Evolutionary conservation across 2,797 vertebrate species (phyloP).

Genomic region (Tokudaia muenninki): DNA sequence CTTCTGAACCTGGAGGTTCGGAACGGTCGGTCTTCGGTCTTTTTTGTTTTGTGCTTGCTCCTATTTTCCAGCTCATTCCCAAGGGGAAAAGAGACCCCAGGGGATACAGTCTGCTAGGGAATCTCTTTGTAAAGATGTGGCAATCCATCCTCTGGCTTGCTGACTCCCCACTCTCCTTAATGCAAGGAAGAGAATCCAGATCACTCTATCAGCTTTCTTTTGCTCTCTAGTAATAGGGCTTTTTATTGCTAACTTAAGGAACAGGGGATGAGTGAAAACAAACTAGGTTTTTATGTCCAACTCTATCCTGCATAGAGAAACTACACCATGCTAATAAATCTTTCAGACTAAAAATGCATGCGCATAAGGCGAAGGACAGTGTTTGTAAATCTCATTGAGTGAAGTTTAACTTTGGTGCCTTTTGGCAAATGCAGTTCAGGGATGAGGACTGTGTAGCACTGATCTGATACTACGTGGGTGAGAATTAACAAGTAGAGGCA

Average conservation of each 20-base stretch:
- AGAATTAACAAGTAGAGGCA: not conserved
- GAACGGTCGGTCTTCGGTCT: not conserved
- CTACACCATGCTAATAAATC: conserved; percentile 41
- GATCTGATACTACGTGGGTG: not conserved
- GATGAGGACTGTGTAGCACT: not conserved
- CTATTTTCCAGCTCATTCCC: not conserved
- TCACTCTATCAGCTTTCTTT: conserved; percentile 29
- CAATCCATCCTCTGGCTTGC: not conserved
- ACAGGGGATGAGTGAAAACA: conserved; percentile 35
- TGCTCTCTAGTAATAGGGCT: conserved; percentile 39
- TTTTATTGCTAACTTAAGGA: conserved; percentile 68
- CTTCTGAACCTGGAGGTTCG: not conserved
- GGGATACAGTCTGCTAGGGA: not conserved
- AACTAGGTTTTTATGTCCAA: conserved; percentile 56
- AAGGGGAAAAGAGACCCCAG: not conserved
- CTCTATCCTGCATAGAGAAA: conserved; percentile 38
- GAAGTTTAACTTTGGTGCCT: conserved; percentile 53
- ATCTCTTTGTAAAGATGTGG: not conserved
- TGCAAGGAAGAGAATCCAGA: not conserved
- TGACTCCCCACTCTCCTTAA: conserved; percentile 23
- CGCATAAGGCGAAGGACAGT: conserved; percentile 41
- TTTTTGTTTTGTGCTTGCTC: not conserved
- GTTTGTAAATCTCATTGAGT: conserved; percentile 61
- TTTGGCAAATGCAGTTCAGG: not conserved
- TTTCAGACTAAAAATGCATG: conserved; percentile 27